These are phyloP conservation scores for Pygocentrus nattereri DNA, from an alignment of 2,797 vertebrate species.

Conservation along the genomic window DNA sequence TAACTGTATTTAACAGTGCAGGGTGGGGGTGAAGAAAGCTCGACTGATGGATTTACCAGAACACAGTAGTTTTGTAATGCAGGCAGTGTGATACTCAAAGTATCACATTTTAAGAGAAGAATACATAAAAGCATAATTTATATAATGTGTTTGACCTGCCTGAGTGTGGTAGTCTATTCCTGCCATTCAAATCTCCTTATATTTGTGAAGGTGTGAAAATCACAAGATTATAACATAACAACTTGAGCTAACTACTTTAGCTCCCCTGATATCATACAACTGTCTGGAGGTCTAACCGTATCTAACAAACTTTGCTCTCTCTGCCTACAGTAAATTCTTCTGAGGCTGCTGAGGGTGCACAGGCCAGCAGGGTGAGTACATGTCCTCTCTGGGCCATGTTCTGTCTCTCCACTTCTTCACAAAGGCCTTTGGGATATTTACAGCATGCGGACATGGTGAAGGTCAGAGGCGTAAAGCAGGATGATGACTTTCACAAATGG, in stretches of 20 bases:
- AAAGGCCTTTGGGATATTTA: slow-evolving; percentile 76
- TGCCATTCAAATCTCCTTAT: slow-evolving; percentile 19
- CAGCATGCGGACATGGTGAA: slow-evolving; percentile 80
- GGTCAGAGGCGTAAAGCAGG: slow-evolving; percentile 77
- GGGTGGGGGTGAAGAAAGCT: neutral
- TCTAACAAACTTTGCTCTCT: neutral
- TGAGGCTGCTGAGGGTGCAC: neutral
- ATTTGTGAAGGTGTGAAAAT: slow-evolving; percentile 37
- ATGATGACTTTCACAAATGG: slow-evolving; percentile 84
- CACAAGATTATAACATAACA: slow-evolving; percentile 3
- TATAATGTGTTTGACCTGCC: slow-evolving; percentile 24
- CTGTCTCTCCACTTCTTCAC: slow-evolving; percentile 58
- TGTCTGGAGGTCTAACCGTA: neutral
- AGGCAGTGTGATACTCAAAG: slow-evolving; percentile 25
- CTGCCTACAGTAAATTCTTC: neutral
- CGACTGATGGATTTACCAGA: slow-evolving; percentile 49
- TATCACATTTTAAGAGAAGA: slow-evolving; percentile 48
- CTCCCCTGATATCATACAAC: slow-evolving; percentile 35
- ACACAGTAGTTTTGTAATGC: slow-evolving; percentile 20
- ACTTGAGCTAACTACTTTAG: slow-evolving; percentile 17
- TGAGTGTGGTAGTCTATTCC: slow-evolving; percentile 24
- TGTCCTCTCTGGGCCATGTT: slow-evolving; percentile 49
- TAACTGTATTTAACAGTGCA: slow-evolving; percentile 21
- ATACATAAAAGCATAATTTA: slow-evolving; percentile 23
- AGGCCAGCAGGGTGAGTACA: neutral